phyloP scores from a whole-genome alignment of 1,140 invertebrate species.

The Stegodyphus mimosarum region DNA sequence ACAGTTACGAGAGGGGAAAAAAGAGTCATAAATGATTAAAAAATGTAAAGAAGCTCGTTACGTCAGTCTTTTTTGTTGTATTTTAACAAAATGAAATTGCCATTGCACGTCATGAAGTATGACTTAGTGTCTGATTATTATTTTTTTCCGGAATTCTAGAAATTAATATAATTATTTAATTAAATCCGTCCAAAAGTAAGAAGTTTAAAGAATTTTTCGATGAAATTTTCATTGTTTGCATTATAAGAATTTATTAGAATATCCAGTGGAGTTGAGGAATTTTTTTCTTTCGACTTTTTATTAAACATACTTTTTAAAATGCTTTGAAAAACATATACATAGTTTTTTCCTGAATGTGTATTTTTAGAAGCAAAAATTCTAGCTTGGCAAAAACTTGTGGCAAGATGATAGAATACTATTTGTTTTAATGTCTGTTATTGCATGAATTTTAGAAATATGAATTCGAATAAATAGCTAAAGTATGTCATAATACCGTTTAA shows the following conservation, averaged over 20 bases:
- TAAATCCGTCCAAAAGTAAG: conserved; percentile 34
- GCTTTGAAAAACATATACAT: too few relatives aligned
- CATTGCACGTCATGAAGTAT: conserved; percentile 41
- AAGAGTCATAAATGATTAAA: conserved; percentile 54
- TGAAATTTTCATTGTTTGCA: conserved; percentile 9
- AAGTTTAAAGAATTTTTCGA: conserved; percentile 35
- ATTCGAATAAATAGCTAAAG: too few relatives aligned
- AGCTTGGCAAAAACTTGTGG: background rate
- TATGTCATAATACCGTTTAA: too few relatives aligned
- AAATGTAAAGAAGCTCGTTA: conserved; percentile 50
- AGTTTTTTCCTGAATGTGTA: too few relatives aligned
- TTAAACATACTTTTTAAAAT: too few relatives aligned
- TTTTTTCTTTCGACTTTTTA: too few relatives aligned
- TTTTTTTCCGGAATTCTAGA: conserved; percentile 30
- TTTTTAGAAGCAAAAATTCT: background rate
- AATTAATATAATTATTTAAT: conserved; percentile 58
- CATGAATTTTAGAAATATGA: too few relatives aligned
- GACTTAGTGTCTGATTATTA: conserved; percentile 29
- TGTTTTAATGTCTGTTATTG: too few relatives aligned
- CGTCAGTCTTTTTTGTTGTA: conserved; percentile 14
- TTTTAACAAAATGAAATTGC: conserved; percentile 26
- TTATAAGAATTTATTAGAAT: too few relatives aligned
- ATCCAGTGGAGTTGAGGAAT: too few relatives aligned
- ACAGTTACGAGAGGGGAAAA: conserved; percentile 29
- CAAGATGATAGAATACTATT: background rate